Evolutionary conservation across 2,888 invertebrate genomes (phyloP), one percentile per base, ranked within the genome.

Genomic region (Atrina japonica): DNA sequence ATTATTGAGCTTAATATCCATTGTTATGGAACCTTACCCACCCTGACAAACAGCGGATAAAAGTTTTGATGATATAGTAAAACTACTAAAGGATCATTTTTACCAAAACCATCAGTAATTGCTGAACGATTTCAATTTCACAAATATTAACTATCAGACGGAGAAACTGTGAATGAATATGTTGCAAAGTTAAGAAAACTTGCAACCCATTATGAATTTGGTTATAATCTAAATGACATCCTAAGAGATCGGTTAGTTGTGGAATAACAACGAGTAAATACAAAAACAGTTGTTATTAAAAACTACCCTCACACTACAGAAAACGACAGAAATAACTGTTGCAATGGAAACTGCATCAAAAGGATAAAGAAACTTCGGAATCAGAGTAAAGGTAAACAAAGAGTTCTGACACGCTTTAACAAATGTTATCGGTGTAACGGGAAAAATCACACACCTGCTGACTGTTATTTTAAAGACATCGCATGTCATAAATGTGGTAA

Each of bases 1-100:
- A 16, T 47, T 60, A 29, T 60, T 60, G 21, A 60, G 35, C 21
- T 50, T 61, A 23, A 61, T 61, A 50, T 16, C 21, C 50, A 35
- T 21, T 50, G 16, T 50, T 50, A 18, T 3, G 61, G 18, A 49
- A 61, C 23, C 49, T 61, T 16, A 60, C 60, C 3, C 14, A 27
- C n/a, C 60, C 23, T n/a, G 60, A 60, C 16, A 47, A 47, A 60
- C 49, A 29, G 29, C 53, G n/a, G 29, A 21, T 23, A 53, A 6
- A 3, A 53, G 16, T 16, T 53, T 25, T 53, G 53, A 7, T 16
- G 53, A 25, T 25, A 53, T 53, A 21, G 29, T 3, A 1, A 27
- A 53, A 53, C 25, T 53, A 25, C 27, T 53, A n/a, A 21, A 53
- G 25, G 29, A 53, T 11, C 53, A 53, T 25, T 25, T 55, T 55